Percentiles rank a stretch among this genome's conserved stretches.
Conservation (phyloP, 1,140 invertebrate species). For the Ceratosolen solmsi region DNA sequence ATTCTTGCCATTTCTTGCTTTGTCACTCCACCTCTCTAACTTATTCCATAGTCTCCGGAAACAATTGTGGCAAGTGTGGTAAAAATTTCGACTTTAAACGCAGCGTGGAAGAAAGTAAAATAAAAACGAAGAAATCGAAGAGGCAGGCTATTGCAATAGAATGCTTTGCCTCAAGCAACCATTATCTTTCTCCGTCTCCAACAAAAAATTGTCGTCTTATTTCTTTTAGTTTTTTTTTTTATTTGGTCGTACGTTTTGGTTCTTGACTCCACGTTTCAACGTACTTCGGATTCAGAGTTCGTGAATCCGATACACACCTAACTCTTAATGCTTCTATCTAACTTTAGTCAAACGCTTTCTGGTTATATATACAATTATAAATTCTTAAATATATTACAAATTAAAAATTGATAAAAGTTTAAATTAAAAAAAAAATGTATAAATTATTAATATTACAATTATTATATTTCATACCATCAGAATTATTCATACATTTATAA, state of each 20-base stretch:
- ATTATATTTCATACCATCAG: no score
- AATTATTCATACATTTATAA: no score
- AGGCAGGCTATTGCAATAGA: background rate
- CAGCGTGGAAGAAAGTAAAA: background rate
- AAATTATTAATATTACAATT: no score
- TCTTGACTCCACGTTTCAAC: background rate
- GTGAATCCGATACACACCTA: conserved; percentile 36
- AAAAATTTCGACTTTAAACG: conserved; percentile 28
- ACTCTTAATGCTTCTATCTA: conserved; percentile 42
- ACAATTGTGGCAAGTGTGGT: conserved; percentile 6
- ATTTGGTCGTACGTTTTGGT: background rate
- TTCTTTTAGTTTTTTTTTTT: conserved; percentile 3
- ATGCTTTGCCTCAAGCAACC: conserved; percentile 35
- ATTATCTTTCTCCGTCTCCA: conserved; percentile 48
- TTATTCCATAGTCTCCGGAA: background rate
- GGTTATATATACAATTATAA: background rate
- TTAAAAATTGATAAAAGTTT: no score
- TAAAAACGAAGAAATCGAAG: conserved; percentile 26
- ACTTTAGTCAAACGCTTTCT: background rate
- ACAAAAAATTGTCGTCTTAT: background rate
- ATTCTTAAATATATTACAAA: no score
- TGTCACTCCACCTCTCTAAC: no score
- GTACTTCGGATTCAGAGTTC: conserved; percentile 43
- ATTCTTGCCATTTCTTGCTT: background rate
- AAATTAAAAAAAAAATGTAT: no score